Evolutionary conservation across 2,888 invertebrate genomes (phyloP).

Genomic region (Folsomia candida): DNA sequence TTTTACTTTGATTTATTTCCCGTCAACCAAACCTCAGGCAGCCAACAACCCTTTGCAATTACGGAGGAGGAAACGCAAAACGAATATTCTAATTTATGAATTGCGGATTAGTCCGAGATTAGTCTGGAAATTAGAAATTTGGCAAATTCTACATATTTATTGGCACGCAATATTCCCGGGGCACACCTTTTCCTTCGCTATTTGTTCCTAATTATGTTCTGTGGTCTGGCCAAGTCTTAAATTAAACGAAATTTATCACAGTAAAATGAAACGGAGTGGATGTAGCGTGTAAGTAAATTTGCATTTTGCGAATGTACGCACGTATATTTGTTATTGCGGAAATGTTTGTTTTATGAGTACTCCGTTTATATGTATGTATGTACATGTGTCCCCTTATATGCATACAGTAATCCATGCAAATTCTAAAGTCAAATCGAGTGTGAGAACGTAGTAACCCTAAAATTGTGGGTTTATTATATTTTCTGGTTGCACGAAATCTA

Average conservation of each 20-base stretch:
- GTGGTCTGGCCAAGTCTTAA: neutral
- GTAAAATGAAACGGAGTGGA: neutral
- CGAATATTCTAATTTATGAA: neutral
- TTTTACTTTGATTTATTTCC: conserved; percentile 1
- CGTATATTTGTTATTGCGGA: too few species aligned
- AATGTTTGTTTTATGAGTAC: neutral
- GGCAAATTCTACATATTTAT: conserved; percentile 18
- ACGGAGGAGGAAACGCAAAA: neutral
- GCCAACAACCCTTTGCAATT: conserved; percentile 1
- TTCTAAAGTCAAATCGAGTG: neutral
- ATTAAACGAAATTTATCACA: neutral
- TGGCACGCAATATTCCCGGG: conserved; percentile 14
- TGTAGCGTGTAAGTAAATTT: neutral
- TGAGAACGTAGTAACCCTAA: neutral
- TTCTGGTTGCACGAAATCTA: too few species aligned
- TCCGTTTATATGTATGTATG: neutral
- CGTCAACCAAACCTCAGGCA: too few species aligned
- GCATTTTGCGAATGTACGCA: neutral
- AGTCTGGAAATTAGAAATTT: conserved; percentile 17
- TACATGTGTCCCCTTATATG: too few species aligned
- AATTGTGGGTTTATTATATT: neutral
- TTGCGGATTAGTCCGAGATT: conserved; percentile 4
- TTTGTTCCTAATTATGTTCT: conserved; percentile 8
- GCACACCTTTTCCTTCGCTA: neutral
- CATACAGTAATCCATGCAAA: neutral